These are phyloP conservation scores for Anthophora plumipes DNA, from an alignment of 2,888 invertebrate genomes.

Conservation along the genomic window DNA sequence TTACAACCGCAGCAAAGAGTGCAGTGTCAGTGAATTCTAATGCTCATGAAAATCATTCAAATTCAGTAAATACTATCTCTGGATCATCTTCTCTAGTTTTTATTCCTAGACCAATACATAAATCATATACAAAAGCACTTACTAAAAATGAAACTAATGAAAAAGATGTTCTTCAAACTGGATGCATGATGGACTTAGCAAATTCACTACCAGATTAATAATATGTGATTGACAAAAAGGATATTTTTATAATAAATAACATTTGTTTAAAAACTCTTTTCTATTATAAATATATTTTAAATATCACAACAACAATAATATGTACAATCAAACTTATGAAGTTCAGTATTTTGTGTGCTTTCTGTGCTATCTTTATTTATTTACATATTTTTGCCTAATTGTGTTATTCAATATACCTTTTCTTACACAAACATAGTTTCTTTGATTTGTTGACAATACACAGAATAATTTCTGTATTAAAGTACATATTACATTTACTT, in stretches of 20 bases:
- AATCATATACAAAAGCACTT: conserved; percentile 74
- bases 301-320: conserved; percentile 74
- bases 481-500: conserved; percentile 30
- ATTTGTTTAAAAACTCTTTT: conserved; percentile 36
- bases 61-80: not conserved
- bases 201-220: conserved; percentile 84
- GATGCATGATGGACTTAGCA: conserved; percentile 84
- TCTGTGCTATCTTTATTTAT: conserved; percentile 28
- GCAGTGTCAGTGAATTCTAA: not conserved
- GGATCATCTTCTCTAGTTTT: conserved; percentile 72
- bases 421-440: not conserved
- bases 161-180: conserved; percentile 75
- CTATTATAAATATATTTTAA: conserved; percentile 77
- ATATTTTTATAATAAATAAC: conserved; percentile 24
- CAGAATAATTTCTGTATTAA: conserved; percentile 2
- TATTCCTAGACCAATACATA: conserved; percentile 79
- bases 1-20: conserved; percentile 45
- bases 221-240: not conserved
- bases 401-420: conserved; percentile 11
- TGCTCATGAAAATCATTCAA: not conserved
- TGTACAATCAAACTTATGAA: conserved; percentile 55
- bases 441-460: not conserved
- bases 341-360: not conserved
- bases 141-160: conserved; percentile 72
- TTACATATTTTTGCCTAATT: conserved; percentile 24